Base-by-base conservation (phyloP, 92 coral and sea anemone species). In the Epizoanthus ramosus region DNA sequence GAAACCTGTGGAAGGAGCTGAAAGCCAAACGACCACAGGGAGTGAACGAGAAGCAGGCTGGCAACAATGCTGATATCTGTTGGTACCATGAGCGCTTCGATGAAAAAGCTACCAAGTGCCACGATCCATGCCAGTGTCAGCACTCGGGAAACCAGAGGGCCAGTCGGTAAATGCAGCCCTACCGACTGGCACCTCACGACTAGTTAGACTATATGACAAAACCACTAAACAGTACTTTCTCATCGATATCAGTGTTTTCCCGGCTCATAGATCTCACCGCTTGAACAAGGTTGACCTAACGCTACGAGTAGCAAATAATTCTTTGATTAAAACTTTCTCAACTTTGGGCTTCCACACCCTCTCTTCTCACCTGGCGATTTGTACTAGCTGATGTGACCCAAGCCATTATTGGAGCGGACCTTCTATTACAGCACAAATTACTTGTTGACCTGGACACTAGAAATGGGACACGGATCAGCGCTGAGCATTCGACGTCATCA, bases 261-360 rank as follows among this genome's bases (percentile, higher is more conserved):
- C 81, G 1, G 91, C 87, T 0, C 19, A 61, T 24, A 56, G 76
- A 53, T 23, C 71, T 25, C 77, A 87, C 74, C 80, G 83, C 28
- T 82, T 66, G 10, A 37, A 52, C 75, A 87, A 71, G 37, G 31
- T 24, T 6, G 64, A 74, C 28, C 65, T 87, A 19, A 83, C 65
- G 57, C 60, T 83, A 17, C 87, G 74, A 33, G 87, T 87, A 63
- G 91, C 84, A 65, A 87, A 87, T 69, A 83, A 87, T 56, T 33
- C 89, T 35, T 43, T 70, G 47, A 86, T 85, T 66, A 67, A 80
- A 53, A 86, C 85, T 59, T 68, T 54, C 70, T 65, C 47, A 79
- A 79, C 33, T 68, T 85, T 23, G 85, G 85, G 60, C 90, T 87
- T 80, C 86, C 86, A 72, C 90, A 83, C 76, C 90, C 81, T 19